These are phyloP conservation scores for Origma solitaria DNA, from an alignment of 2,113 vertebrate genomes.

Conservation along the genomic window DNA sequence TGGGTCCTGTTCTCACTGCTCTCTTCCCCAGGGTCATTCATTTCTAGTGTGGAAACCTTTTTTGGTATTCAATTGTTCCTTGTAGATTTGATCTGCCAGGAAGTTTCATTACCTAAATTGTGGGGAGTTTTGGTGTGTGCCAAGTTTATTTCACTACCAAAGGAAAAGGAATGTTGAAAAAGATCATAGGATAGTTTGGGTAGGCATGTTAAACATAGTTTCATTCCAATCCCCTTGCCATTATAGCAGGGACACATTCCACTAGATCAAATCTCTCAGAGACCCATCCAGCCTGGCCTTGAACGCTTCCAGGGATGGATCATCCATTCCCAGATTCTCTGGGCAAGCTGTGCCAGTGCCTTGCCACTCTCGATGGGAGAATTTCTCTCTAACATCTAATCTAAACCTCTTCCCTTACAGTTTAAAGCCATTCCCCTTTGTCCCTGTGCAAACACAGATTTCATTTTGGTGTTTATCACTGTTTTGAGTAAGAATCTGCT, in stretches of 20 bases:
- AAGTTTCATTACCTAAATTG: background rate
- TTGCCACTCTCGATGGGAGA: accelerated
- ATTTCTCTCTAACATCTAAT: background rate
- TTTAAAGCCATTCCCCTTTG: background rate
- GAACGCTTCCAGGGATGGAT: background rate
- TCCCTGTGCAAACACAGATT: background rate
- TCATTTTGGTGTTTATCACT: background rate
- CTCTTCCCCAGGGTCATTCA: background rate
- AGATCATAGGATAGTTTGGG: background rate
- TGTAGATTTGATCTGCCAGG: background rate
- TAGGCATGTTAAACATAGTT: accelerated
- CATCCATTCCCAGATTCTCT: background rate
- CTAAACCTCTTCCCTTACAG: background rate
- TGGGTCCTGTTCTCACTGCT: background rate
- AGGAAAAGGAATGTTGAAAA: background rate
- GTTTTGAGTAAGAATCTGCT: background rate
- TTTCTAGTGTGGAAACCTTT: background rate
- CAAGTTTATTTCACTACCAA: background rate
- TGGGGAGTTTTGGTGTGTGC: background rate
- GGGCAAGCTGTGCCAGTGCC: background rate
- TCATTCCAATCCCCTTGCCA: background rate
- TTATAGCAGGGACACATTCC: background rate
- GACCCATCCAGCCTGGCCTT: background rate
- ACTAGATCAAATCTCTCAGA: background rate
- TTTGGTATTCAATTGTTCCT: background rate